These are phyloP conservation scores for Sigmodon hispidus DNA, from an alignment of 2,113 vertebrate species.

Conservation along the genomic window DNA sequence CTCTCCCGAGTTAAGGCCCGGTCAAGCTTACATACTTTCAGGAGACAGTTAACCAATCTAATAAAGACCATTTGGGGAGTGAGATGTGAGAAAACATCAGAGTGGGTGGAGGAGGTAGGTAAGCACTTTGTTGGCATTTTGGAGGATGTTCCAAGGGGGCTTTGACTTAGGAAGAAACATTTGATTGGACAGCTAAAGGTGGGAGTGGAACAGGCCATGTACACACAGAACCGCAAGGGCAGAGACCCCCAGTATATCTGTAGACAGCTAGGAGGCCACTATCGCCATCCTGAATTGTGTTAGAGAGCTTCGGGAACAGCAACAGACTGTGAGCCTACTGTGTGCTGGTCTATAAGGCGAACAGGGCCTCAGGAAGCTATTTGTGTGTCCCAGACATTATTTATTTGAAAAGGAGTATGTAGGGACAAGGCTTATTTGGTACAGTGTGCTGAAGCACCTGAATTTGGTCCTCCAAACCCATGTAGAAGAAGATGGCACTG, in stretches of 20 bases:
- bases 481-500: not conserved
- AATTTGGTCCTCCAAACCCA: not conserved
- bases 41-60: not conserved
- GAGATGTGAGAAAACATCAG: not conserved
- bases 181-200: not conserved
- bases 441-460: not conserved
- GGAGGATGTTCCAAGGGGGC: not conserved
- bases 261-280: not conserved
- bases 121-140: not conserved
- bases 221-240: not conserved
- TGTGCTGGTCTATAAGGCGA: conserved; percentile 46
- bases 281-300: not conserved
- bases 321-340: not conserved
- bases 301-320: not conserved
- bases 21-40: not conserved
- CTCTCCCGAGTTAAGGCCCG: not conserved
- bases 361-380: conserved; percentile 6
- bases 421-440: not conserved
- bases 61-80: not conserved
- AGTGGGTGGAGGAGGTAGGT: not conserved
- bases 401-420: not conserved
- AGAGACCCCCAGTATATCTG: not conserved
- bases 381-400: not conserved
- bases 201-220: not conserved
- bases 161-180: conserved; percentile 8